A percentile compares a stretch with the other conserved stretches of the same genome.
Evolutionary conservation across 2,888 invertebrate species (phyloP).

Genomic region (Diarsia dahlii): DNA sequence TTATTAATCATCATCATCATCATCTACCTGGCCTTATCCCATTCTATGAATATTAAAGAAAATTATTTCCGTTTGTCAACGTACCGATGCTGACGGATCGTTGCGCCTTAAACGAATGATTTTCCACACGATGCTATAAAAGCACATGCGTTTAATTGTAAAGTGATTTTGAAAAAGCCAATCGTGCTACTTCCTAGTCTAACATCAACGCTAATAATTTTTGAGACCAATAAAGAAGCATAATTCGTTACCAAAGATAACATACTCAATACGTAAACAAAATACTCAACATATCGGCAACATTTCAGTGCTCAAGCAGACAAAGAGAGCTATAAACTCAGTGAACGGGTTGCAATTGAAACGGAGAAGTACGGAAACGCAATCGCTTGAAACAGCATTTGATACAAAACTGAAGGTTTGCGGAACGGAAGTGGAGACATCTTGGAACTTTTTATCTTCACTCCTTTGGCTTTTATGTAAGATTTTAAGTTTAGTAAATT

Average conservation of each 20-base stretch:
- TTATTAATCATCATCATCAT: too few species aligned
- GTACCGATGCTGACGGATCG: background rate
- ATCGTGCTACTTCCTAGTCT: background rate
- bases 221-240: background rate
- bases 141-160: background rate
- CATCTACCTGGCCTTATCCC: too few species aligned
- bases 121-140: background rate
- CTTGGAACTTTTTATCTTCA: constrained; percentile 22
- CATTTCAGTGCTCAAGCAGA: constrained; percentile 22
- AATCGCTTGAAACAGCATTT: constrained; percentile 39
- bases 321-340: constrained; percentile 29
- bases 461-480: constrained; percentile 10
- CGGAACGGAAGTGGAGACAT: constrained; percentile 10
- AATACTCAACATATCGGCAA: constrained; percentile 4
- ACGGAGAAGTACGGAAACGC: constrained; percentile 43
- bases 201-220: background rate
- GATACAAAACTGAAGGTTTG: constrained; percentile 36
- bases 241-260: background rate
- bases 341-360: constrained; percentile 42
- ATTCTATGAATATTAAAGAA: too few species aligned
- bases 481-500: background rate
- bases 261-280: constrained; percentile 1
- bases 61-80: too few species aligned
- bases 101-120: too few species aligned
- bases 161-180: background rate